Evolutionary conservation across 2,888 invertebrate genomes (phyloP).

Genomic region (Punctoribates punctum): DNA sequence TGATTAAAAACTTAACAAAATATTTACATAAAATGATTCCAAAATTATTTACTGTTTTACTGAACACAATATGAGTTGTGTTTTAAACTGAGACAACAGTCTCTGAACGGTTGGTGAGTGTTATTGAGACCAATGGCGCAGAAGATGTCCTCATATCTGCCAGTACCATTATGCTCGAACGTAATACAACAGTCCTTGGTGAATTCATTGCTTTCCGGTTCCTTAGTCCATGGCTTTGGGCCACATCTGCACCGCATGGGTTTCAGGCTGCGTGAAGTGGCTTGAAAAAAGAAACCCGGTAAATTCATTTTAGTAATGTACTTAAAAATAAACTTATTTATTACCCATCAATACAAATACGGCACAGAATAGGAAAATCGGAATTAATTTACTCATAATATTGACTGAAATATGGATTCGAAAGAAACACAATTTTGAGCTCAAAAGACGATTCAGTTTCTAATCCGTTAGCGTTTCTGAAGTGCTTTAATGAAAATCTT

Average conservation of each 20-base stretch:
- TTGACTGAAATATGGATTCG: too few species aligned
- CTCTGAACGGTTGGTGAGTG: background rate
- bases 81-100: background rate
- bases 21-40: background rate
- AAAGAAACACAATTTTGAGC: too few species aligned
- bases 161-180: background rate
- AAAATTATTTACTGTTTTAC: background rate
- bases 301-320: too few species aligned
- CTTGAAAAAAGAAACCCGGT: too few species aligned
- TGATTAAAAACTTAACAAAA: background rate
- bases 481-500: too few species aligned
- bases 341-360: too few species aligned
- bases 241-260: background rate
- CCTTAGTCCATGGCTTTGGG: constrained; percentile 11
- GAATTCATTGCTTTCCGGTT: constrained; percentile 8
- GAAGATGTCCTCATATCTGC: background rate
- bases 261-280: too few species aligned
- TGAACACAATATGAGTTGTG: constrained; percentile 25
- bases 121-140: background rate
- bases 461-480: too few species aligned
- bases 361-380: too few species aligned
- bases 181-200: background rate
- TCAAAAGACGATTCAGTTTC: too few species aligned
- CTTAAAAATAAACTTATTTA: too few species aligned
- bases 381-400: too few species aligned